Evolutionary conservation across 92 coral and sea anemone genomes (phyloP).

Genomic region (Heliopora coerulea): DNA sequence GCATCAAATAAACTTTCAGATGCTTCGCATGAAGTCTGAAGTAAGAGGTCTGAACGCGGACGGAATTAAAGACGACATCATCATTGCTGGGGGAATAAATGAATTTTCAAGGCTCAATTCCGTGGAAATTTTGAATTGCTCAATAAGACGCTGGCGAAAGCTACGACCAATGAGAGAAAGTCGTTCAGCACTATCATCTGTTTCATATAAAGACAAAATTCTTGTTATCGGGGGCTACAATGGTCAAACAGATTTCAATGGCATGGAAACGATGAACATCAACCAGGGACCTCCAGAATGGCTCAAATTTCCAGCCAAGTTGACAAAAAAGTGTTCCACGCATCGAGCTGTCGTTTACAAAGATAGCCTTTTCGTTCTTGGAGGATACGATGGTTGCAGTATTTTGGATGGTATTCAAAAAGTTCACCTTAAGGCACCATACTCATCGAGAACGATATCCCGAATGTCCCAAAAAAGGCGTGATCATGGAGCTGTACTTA

Average conservation of each 20-base stretch:
- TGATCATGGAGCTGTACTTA: neutral
- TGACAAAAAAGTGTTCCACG: neutral
- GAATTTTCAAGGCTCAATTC: no score
- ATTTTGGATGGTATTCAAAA: neutral
- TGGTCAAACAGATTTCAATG: no score
- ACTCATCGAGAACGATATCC: neutral
- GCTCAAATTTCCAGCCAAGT: neutral
- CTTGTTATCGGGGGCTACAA: slow-evolving; percentile 1
- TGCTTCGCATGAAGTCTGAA: neutral
- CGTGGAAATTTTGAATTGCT: neutral
- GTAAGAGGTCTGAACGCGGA: neutral
- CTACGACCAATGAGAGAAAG: neutral
- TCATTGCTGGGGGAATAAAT: slow-evolving; percentile 2
- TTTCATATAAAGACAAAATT: neutral
- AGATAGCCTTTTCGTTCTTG: neutral
- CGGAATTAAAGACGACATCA: neutral
- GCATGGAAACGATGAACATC: neutral
- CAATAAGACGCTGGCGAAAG: neutral
- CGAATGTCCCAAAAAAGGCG: slow-evolving; percentile 6
- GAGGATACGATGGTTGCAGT: neutral
- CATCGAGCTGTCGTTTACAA: neutral
- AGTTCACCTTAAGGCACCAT: neutral
- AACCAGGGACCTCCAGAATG: neutral
- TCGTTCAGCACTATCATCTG: neutral
- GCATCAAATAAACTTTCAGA: neutral